These are phyloP conservation scores for Archocentrus centrarchus DNA, from an alignment of 2,113 vertebrate species.

Conservation along the genomic window DNA sequence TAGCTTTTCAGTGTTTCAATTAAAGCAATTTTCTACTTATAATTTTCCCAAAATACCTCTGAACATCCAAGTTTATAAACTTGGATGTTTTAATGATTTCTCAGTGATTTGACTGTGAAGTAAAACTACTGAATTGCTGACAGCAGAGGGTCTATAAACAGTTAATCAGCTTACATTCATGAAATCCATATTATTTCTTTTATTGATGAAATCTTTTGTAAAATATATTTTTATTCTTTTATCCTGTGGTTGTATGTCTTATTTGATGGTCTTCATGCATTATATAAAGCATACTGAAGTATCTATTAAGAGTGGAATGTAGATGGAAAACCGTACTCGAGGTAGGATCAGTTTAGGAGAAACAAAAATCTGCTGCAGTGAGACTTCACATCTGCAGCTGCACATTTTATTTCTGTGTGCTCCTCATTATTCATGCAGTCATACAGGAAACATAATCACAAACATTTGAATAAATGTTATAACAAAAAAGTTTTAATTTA, in stretches of 20 bases:
- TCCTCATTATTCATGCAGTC: background rate
- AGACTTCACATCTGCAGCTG: background rate
- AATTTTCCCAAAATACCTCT: background rate
- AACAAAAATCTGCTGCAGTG: background rate
- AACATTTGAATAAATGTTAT: background rate
- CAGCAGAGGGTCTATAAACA: background rate
- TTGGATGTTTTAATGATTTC: background rate
- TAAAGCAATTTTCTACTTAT: background rate
- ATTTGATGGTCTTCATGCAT: background rate
- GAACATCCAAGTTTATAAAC: background rate
- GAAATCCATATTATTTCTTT: background rate
- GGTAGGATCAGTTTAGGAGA: background rate
- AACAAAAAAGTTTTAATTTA: background rate
- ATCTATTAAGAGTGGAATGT: background rate
- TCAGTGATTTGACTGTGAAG: background rate
- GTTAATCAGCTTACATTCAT: background rate
- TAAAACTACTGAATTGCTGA: background rate
- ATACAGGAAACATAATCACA: background rate
- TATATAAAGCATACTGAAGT: background rate
- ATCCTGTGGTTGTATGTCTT: background rate
- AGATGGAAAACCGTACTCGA: background rate
- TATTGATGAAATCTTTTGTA: background rate
- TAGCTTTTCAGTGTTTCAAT: slow-evolving; percentile 1
- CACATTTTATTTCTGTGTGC: background rate
- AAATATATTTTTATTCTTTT: background rate